Evolutionary conservation across 2,113 vertebrate genomes (phyloP), one percentile per base, ranked within the genome.

Genomic region (Lepus timidus): DNA sequence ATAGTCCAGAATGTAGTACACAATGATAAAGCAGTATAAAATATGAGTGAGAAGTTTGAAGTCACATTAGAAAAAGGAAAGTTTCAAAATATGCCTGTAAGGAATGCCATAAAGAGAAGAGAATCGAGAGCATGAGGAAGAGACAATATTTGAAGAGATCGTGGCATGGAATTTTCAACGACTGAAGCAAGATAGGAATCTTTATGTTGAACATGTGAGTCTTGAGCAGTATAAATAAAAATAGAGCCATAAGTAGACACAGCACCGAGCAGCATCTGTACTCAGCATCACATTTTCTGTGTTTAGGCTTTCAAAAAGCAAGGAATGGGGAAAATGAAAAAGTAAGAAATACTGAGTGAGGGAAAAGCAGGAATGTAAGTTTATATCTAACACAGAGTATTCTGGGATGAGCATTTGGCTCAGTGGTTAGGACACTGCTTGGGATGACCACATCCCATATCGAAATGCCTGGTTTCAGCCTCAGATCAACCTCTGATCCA

Each of bases 341-440:
- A 91, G 29, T 84, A 85, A 90, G 36, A 91, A 62, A 31, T 58
- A 65, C 27, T 58, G 1, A 75, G 39, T 6, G 33, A 94, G 64
- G 36, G 19, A 58, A 87, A 75, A 87, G 27, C 23, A 87, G 74
- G 19, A 92, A 74, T 25, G 39, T 74, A 81, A 44, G 11, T 25
- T 85, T 96, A 81, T 75, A 86, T 89, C 25, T 85, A 85, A 94
- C 79, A 74, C 73, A 79, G 65, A 85, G 23, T 36, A 80, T 82
- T 68, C 39, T 87, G 55, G 19, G 17, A 19, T 14, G 19, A 58
- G 19, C 55, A 58, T 19, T 19, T 20, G 55, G 13, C 55, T 58
- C 55, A 58, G 19, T 4, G 55, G 55, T 58, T 19, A 58, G 55
- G 17, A 58, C 55, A 58, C 13, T 58, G 19, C 55, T 58, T 58